phyloP scores from a whole-genome alignment of 2,888 invertebrate genomes.

The Drosophila borborema region DNA sequence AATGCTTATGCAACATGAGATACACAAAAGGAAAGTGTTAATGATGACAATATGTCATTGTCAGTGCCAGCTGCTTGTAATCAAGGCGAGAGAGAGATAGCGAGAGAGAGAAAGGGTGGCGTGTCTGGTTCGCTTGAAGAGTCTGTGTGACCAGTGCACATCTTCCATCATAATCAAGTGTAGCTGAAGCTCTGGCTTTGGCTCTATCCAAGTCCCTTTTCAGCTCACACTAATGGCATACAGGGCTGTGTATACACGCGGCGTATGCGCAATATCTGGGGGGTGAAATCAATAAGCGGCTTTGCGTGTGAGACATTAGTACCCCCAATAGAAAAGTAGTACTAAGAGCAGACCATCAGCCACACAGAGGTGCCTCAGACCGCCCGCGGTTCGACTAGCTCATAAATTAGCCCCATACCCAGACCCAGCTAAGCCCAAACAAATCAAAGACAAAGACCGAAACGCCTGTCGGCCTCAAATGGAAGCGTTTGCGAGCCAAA shows the following conservation, averaged over 20 bases:
- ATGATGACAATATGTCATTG: slow-evolving; percentile 78
- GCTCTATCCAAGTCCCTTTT: slow-evolving; percentile 17
- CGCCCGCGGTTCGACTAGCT: slow-evolving; percentile 57
- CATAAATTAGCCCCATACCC: slow-evolving; percentile 60
- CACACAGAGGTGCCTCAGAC: slow-evolving; percentile 27
- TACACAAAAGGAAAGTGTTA: slow-evolving; percentile 66
- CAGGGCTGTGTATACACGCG: slow-evolving; percentile 29
- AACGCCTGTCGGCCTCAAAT: slow-evolving; percentile 16
- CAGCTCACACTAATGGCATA: slow-evolving; percentile 17
- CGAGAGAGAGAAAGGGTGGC: not conserved
- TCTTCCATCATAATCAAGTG: slow-evolving; percentile 64
- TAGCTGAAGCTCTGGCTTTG: slow-evolving; percentile 15
- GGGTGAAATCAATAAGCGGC: slow-evolving; percentile 51
- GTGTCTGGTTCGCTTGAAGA: slow-evolving; percentile 7
- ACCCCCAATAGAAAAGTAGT: slow-evolving; percentile 46
- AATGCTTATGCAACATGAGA: slow-evolving; percentile 29
- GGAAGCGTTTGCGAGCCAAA: slow-evolving; percentile 22
- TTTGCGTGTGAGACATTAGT: slow-evolving; percentile 49
- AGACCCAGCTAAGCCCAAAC: slow-evolving; percentile 28
- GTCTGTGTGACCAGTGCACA: slow-evolving; percentile 41
- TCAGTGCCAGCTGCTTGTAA: slow-evolving; percentile 65
- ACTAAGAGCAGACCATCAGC: not conserved
- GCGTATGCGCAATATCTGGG: slow-evolving; percentile 56
- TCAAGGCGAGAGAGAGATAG: not conserved
- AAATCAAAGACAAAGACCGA: slow-evolving; percentile 56